Evolutionary conservation across 2,888 invertebrate species (phyloP).

Genomic region (Pollenia labialis): DNA sequence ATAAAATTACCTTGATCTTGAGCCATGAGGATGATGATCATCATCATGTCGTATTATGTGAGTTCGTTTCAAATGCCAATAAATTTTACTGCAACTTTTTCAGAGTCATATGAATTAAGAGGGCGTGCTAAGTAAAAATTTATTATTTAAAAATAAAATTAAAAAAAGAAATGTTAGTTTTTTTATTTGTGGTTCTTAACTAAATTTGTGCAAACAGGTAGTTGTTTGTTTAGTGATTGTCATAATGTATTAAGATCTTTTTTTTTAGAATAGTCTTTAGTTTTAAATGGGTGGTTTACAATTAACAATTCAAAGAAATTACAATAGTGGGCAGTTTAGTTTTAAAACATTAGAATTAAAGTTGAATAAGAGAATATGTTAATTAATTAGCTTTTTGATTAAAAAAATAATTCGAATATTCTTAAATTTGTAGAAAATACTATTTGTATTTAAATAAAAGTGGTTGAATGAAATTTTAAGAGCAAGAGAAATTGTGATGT

Average conservation of each 20-base stretch:
- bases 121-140: slow-evolving; percentile 58
- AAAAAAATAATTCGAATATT: background rate
- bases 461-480: slow-evolving; percentile 27
- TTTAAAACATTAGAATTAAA: background rate
- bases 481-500: background rate
- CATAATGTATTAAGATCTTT: slow-evolving; percentile 26
- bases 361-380: no score
- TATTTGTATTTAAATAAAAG: slow-evolving; percentile 27
- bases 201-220: slow-evolving; percentile 70
- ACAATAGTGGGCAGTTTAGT: slow-evolving; percentile 44
- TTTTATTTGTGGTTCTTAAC: slow-evolving; percentile 37
- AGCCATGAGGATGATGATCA: slow-evolving; percentile 36
- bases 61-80: slow-evolving; percentile 32
- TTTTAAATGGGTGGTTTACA: slow-evolving; percentile 22
- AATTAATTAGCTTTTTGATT: no score
- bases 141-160: slow-evolving; percentile 29
- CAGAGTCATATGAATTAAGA: slow-evolving; percentile 25
- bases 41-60: slow-evolving; percentile 24
- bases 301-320: slow-evolving; percentile 24
- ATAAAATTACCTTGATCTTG: slow-evolving; percentile 71
- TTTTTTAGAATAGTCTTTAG: background rate
- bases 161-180: slow-evolving; percentile 1
- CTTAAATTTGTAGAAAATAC: slow-evolving; percentile 33
- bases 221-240: slow-evolving; percentile 48
- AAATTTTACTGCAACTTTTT: background rate